These are phyloP conservation scores for Zygaena filipendulae DNA, from an alignment of 2,888 invertebrate species.

Conservation along the genomic window DNA sequence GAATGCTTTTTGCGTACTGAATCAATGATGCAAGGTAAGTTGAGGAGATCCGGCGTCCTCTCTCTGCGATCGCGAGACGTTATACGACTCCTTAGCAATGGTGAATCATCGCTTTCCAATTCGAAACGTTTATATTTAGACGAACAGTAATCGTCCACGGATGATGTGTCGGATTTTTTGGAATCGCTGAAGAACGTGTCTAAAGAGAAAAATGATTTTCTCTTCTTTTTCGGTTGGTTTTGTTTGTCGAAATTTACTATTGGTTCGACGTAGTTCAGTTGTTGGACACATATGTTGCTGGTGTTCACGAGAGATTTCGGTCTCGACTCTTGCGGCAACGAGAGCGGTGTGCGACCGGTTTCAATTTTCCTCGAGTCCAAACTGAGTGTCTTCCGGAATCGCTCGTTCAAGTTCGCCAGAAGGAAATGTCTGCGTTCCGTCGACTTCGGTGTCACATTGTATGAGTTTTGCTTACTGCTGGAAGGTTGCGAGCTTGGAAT, in stretches of 20 bases:
- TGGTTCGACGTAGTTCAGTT: slow-evolving; percentile 36
- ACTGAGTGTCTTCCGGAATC: slow-evolving; percentile 61
- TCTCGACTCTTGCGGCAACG: slow-evolving; percentile 41
- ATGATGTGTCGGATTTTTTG: slow-evolving; percentile 59
- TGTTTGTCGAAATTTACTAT: slow-evolving; percentile 49
- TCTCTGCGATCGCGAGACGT: slow-evolving; percentile 27
- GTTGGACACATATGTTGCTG: slow-evolving; percentile 46
- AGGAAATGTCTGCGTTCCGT: slow-evolving; percentile 51
- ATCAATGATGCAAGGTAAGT: slow-evolving; percentile 55
- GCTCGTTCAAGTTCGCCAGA: slow-evolving; percentile 53
- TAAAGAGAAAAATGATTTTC: slow-evolving; percentile 62
- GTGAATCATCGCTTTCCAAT: slow-evolving; percentile 60
- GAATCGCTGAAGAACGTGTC: slow-evolving; percentile 63
- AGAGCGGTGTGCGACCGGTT: slow-evolving; percentile 41
- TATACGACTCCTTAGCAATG: slow-evolving; percentile 43
- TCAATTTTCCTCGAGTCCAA: slow-evolving; percentile 57
- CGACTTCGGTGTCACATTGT: slow-evolving; percentile 57
- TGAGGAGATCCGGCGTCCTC: slow-evolving; percentile 55
- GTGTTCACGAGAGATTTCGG: slow-evolving; percentile 59
- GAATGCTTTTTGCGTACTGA: slow-evolving; percentile 57
- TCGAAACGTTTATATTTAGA: slow-evolving; percentile 65
- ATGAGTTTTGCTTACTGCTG: slow-evolving; percentile 52
- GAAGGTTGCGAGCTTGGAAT: slow-evolving; percentile 50
- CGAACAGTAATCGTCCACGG: slow-evolving; percentile 59
- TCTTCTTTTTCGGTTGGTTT: slow-evolving; percentile 53